These are phyloP conservation scores for Phytoseiulus persimilis DNA, from an alignment of 2,888 invertebrate species.

Conservation along the genomic window DNA sequence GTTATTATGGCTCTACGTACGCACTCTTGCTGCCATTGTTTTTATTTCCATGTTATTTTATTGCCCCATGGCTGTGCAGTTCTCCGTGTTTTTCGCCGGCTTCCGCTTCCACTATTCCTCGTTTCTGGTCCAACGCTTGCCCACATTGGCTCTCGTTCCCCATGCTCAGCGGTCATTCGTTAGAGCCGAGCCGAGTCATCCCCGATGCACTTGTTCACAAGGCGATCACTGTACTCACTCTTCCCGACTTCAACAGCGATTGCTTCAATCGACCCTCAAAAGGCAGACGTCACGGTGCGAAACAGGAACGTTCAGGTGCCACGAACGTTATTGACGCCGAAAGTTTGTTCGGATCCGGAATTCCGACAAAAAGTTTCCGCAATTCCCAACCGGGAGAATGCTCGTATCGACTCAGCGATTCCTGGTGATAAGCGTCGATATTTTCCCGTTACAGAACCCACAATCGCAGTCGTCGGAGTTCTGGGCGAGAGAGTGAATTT, in stretches of 20 bases:
- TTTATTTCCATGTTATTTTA: background rate
- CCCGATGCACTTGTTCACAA: background rate
- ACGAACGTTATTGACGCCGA: background rate
- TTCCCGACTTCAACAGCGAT: background rate
- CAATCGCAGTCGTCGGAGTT: conserved; percentile 74
- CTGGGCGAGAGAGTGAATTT: conserved; percentile 77
- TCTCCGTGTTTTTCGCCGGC: background rate
- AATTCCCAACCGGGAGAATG: background rate
- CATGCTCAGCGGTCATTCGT: background rate
- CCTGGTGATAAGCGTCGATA: conserved; percentile 9
- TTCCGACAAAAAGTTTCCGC: background rate
- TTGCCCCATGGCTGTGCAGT: background rate
- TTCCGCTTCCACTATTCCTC: background rate
- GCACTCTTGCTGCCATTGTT: background rate
- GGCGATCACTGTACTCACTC: background rate
- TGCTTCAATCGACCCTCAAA: background rate
- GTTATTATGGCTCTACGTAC: background rate
- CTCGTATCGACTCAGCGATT: background rate
- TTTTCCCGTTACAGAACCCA: conserved; percentile 59
- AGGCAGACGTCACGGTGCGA: too few relatives aligned
- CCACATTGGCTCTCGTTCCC: background rate
- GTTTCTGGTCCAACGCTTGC: background rate
- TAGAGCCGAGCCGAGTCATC: background rate
- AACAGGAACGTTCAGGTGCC: background rate
- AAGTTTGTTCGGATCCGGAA: background rate